Conservation (phyloP, 2,888 invertebrate species). For the Idaea dimidiata region DNA sequence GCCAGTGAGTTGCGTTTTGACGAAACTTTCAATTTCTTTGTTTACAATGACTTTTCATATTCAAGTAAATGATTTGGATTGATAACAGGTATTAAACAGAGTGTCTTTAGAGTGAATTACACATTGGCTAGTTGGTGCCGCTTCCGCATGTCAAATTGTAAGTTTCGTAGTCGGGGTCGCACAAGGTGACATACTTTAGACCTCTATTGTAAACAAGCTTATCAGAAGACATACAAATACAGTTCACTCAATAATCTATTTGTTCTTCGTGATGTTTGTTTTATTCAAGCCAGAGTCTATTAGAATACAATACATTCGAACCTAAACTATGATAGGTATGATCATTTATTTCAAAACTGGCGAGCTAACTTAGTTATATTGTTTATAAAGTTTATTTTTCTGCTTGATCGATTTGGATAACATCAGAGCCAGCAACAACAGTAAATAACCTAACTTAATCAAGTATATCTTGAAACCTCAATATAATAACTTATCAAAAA, state of each 20-base stretch:
- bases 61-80: neutral
- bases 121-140: neutral
- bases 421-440: too few species aligned
- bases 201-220: slow-evolving; percentile 1
- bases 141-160: slow-evolving; percentile 13
- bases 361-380: too few species aligned
- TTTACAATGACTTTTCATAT: slow-evolving; percentile 24
- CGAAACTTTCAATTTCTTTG: slow-evolving; percentile 35
- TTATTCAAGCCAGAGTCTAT: neutral
- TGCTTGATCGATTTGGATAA: too few species aligned
- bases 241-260: neutral
- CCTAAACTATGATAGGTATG: neutral
- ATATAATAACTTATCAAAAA: too few species aligned
- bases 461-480: too few species aligned
- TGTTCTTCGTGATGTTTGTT: neutral
- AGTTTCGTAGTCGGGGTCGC: slow-evolving; percentile 6
- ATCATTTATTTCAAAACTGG: too few species aligned
- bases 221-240: neutral
- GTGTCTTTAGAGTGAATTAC: slow-evolving; percentile 18
- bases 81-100: slow-evolving; percentile 10
- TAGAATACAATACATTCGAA: neutral
- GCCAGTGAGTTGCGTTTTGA: slow-evolving; percentile 24
- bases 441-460: too few species aligned
- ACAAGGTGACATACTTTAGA: slow-evolving; percentile 9
- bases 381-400: too few species aligned